These are phyloP conservation scores for Chloroclystis v-ata DNA, from an alignment of 2,888 invertebrate species.

Conservation along the genomic window DNA sequence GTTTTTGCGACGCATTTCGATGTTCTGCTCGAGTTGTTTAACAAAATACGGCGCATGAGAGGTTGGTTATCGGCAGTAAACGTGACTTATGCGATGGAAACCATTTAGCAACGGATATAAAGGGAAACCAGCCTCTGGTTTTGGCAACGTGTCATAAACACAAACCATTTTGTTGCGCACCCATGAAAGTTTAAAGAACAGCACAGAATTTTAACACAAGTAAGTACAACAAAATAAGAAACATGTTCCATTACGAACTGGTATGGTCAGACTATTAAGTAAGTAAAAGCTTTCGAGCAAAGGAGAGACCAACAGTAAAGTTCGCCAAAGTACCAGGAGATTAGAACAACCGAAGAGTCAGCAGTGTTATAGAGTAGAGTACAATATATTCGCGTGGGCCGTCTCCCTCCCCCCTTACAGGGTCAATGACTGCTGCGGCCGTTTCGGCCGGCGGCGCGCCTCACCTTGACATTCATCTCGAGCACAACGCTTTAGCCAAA, in stretches of 20 bases:
- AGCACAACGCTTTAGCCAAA: conserved; percentile 67
- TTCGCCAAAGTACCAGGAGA: conserved; percentile 60
- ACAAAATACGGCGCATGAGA: conserved; percentile 8
- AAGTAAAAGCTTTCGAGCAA: conserved; percentile 30
- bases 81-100: conserved; percentile 31
- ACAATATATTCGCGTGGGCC: conserved; percentile 71
- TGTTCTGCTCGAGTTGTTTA: conserved; percentile 2
- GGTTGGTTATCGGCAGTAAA: conserved; percentile 33
- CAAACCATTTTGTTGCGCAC: conserved; percentile 28
- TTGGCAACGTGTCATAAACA: conserved; percentile 45
- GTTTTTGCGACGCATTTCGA: background rate
- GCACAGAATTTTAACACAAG: background rate
- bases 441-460: conserved; percentile 74
- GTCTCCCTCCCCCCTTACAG: conserved; percentile 50
- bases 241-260: too few species aligned
- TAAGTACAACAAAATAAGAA: background rate
- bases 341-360: conserved; percentile 60
- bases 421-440: conserved; percentile 72
- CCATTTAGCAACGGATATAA: conserved; percentile 34
- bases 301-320: conserved; percentile 39
- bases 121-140: conserved; percentile 39
- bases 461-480: conserved; percentile 79
- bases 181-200: background rate
- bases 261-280: background rate
- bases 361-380: conserved; percentile 67